Conservation (phyloP, 2,888 invertebrate species). For the Limenitis camilla region DNA sequence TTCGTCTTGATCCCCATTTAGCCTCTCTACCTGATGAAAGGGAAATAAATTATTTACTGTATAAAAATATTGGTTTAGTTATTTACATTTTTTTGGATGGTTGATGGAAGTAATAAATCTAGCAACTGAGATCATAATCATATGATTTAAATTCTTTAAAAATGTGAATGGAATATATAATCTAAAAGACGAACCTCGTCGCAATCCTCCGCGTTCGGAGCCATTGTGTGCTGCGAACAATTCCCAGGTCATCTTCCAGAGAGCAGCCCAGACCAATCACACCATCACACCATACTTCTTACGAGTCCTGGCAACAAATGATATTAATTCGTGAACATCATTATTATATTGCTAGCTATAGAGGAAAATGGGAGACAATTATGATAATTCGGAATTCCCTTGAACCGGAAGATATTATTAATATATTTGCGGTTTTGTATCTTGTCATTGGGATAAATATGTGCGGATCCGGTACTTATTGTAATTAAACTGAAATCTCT, state of each 20-base stretch:
- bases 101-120: too few relatives aligned
- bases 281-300: slow-evolving; percentile 24
- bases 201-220: slow-evolving; percentile 47
- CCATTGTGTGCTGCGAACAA: slow-evolving; percentile 34
- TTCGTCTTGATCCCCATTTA: slow-evolving; percentile 34
- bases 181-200: slow-evolving; percentile 33
- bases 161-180: too few relatives aligned
- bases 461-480: not conserved
- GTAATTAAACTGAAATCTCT: too few relatives aligned
- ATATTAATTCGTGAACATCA: slow-evolving; percentile 12
- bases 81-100: too few relatives aligned
- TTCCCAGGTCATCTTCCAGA: slow-evolving; percentile 30
- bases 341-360: slow-evolving; percentile 22
- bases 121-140: too few relatives aligned
- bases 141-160: too few relatives aligned
- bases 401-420: slow-evolving; percentile 21
- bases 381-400: slow-evolving; percentile 30
- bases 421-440: slow-evolving; percentile 26
- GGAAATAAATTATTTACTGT: not conserved
- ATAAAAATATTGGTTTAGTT: too few relatives aligned
- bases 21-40: slow-evolving; percentile 28
- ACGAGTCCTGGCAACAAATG: slow-evolving; percentile 27
- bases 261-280: slow-evolving; percentile 17
- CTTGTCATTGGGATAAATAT: slow-evolving; percentile 10
- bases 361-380: slow-evolving; percentile 26